These are phyloP conservation scores for Sorex maritimensis DNA, from an alignment of 2,797 vertebrate species.

Conservation along the genomic window DNA sequence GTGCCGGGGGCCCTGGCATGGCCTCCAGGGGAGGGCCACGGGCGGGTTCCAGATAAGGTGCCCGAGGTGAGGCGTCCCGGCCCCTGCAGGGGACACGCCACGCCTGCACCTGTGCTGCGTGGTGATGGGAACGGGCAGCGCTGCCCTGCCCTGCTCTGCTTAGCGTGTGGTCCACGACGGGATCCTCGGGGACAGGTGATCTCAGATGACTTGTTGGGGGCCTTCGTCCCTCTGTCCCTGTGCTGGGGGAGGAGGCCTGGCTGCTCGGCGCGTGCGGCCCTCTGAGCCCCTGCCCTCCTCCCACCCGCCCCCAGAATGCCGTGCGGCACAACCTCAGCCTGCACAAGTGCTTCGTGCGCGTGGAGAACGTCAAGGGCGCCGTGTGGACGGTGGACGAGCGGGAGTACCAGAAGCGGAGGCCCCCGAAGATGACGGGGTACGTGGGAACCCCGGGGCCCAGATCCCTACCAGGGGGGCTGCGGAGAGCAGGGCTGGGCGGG, in stretches of 20 bases:
- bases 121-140: no score
- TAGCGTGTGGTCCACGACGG: no score
- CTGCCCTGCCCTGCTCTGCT: no score
- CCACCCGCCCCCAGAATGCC: constrained; percentile 93
- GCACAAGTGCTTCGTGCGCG: constrained; percentile 99
- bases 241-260: no score
- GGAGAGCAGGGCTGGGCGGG: not conserved
- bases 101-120: no score
- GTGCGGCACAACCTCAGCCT: constrained; percentile 99
- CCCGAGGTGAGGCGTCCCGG: not conserved
- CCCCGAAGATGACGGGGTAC: constrained; percentile 99
- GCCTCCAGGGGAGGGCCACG: not conserved
- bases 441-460: not conserved
- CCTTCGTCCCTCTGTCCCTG: no score
- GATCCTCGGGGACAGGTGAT: no score
- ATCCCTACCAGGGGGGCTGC: no score
- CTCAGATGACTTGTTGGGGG: no score
- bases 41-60: not conserved
- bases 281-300: not conserved
- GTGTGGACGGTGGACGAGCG: constrained; percentile 99
- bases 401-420: constrained; percentile 99
- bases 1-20: not conserved
- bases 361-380: constrained; percentile 99
- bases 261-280: no score
- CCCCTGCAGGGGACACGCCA: no score